Evolutionary conservation across 2,113 vertebrate genomes (phyloP), one percentile per base, ranked within the genome.

Genomic region (Mixornis gularis): DNA sequence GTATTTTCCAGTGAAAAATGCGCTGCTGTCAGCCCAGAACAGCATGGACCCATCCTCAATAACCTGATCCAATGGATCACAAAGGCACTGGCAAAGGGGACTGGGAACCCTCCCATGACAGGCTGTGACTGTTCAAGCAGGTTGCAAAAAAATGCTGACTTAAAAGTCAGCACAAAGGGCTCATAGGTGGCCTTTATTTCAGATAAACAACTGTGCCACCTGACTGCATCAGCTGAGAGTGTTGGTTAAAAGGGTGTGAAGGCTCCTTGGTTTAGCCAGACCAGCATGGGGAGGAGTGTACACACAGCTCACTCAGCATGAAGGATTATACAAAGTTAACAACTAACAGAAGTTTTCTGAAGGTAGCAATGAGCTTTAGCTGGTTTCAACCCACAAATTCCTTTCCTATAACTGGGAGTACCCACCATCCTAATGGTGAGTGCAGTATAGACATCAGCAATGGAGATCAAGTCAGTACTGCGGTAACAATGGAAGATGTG

Each of bases 221-320:
- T 30, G 52, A 66, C 7, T 44, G 14, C 66, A 24, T 65, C 44
- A 55, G 32, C 29, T 26, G 27, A 30, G 12, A 52, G 21, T 22
- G 30, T 29, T 44, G 43, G 32, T 13, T 53, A 26, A 12, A 25
- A 13, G 17, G 12, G 6, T 4, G 5, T 43, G 29, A 76, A 12
- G 17, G 13, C 46, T 30, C 41, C 56, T 71, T 40, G 38, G 17
- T 38, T 79, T 36, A 52, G 68, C 30, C 82, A 66, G 20, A 70
- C 10, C 15, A 27, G 56, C 46, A 21, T 0, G 3, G 44, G 18
- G 12, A 59, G 8, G 11, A 27, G 13, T 0, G 2, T 19, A 71
- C 10, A 52, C 13, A 10, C 21, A 21, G 15, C 46, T 48, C 46
- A 48, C 46, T 62, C 38, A 29, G 30, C 38, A 46, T 8, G 43